Conservation (phyloP, 2,113 vertebrate genomes). For the Heteronetta atricapilla region DNA sequence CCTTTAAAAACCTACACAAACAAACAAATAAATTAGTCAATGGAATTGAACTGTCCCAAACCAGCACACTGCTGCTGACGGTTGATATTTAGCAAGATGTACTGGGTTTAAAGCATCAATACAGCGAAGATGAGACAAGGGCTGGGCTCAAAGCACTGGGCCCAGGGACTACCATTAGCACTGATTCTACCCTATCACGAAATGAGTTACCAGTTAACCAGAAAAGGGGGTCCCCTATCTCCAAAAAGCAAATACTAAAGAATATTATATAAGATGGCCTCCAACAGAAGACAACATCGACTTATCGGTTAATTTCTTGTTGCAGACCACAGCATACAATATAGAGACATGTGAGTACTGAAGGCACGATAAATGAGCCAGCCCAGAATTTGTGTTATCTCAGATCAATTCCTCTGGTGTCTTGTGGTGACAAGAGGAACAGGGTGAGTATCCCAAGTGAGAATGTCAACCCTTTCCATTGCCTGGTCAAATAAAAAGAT, state of each 20-base stretch:
- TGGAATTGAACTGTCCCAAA: neutral
- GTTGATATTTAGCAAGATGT: neutral
- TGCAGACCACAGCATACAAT: neutral
- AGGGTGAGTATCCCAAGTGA: neutral
- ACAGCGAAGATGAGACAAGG: neutral
- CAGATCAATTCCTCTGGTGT: neutral
- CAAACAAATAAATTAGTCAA: neutral
- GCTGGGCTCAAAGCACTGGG: neutral
- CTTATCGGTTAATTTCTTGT: neutral
- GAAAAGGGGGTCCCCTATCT: neutral
- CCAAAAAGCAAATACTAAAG: neutral
- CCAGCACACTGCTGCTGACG: neutral
- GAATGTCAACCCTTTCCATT: neutral
- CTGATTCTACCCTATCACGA: neutral
- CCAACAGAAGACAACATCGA: neutral
- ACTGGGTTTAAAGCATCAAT: neutral
- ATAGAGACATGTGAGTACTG: neutral
- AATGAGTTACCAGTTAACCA: neutral
- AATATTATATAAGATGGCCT: neutral
- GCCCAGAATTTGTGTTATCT: neutral
- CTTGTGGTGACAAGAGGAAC: neutral
- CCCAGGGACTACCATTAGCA: neutral
- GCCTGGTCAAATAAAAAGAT: neutral
- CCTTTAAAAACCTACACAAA: neutral
- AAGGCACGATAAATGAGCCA: neutral